Conservation (phyloP, 1,140 invertebrate species). For the Bradynema listronoti region DNA sequence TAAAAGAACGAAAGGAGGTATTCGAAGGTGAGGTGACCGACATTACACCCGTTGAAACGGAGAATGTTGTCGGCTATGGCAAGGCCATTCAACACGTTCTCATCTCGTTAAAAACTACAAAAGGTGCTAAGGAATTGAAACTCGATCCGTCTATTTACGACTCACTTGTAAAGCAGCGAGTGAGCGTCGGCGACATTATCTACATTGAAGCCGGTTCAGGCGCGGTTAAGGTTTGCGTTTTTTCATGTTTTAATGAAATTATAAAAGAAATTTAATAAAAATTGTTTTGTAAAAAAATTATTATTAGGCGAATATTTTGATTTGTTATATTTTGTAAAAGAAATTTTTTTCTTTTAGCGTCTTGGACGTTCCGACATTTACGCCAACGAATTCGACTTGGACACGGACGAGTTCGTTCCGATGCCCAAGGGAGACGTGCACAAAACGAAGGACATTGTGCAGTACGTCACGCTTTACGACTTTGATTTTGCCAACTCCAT, state of each 20-base stretch:
- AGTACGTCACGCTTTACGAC: slow-evolving; percentile 84
- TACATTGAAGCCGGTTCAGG: slow-evolving; percentile 98
- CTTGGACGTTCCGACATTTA: slow-evolving; percentile 94
- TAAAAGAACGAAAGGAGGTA: slow-evolving; percentile 91
- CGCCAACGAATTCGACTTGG: slow-evolving; percentile 96
- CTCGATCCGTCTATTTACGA: slow-evolving; percentile 96
- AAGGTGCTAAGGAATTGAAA: slow-evolving; percentile 95
- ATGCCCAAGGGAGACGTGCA: slow-evolving; percentile 98
- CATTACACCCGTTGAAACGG: slow-evolving; percentile 89
- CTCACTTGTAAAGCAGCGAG: slow-evolving; percentile 89
- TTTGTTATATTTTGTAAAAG: no score
- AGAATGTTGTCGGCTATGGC: slow-evolving; percentile 93
- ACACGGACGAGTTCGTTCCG: slow-evolving; percentile 98
- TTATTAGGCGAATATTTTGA: no score
- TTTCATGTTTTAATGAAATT: slow-evolving; percentile 23
- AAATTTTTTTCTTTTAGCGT: no score
- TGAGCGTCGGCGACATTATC: slow-evolving; percentile 93
- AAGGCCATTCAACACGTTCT: slow-evolving; percentile 87
- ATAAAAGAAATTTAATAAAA: no score
- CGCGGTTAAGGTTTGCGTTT: slow-evolving; percentile 68
- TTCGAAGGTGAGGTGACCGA: slow-evolving; percentile 99
- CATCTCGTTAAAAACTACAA: slow-evolving; percentile 87
- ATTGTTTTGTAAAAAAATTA: no score
- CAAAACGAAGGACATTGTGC: slow-evolving; percentile 98
- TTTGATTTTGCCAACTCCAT: slow-evolving; percentile 92